Conservation (phyloP, 2,888 invertebrate species). For the Lamellibrachia satsuma region DNA sequence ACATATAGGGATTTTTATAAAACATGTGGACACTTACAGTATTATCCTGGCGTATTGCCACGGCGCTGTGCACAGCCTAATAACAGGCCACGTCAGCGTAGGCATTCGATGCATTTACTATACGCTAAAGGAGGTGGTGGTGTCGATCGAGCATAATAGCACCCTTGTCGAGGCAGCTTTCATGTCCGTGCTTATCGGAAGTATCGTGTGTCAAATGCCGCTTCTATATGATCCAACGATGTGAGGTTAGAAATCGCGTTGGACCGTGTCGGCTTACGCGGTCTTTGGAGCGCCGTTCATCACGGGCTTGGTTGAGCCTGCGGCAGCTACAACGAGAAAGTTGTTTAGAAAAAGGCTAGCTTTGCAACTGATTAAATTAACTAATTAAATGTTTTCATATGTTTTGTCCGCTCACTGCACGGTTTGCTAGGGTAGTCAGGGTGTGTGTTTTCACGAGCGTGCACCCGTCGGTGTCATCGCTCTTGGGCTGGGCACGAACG, state of each 20-base stretch:
- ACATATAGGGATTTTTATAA: background rate
- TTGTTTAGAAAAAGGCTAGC: background rate
- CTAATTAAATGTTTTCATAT: background rate
- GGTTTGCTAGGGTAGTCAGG: background rate
- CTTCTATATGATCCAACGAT: background rate
- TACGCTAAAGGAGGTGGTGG: background rate
- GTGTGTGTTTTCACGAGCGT: background rate
- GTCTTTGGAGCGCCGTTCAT: background rate
- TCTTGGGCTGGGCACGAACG: background rate
- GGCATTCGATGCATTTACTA: background rate
- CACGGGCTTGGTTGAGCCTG: background rate
- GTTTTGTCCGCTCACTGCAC: background rate
- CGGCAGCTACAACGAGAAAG: background rate
- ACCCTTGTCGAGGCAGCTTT: background rate
- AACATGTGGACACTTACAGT: background rate
- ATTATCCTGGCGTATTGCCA: too few species aligned
- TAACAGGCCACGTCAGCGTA: background rate
- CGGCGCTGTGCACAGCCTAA: background rate
- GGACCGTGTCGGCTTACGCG: background rate
- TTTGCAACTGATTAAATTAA: background rate
- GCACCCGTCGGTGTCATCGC: background rate
- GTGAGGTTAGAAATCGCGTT: background rate
- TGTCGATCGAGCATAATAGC: background rate
- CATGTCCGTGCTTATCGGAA: background rate
- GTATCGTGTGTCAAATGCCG: background rate